A percentile compares a stretch with the other conserved stretches of the same genome.
Conservation (phyloP, 2,888 invertebrate species). For the Nematopogon swammerdamellus region DNA sequence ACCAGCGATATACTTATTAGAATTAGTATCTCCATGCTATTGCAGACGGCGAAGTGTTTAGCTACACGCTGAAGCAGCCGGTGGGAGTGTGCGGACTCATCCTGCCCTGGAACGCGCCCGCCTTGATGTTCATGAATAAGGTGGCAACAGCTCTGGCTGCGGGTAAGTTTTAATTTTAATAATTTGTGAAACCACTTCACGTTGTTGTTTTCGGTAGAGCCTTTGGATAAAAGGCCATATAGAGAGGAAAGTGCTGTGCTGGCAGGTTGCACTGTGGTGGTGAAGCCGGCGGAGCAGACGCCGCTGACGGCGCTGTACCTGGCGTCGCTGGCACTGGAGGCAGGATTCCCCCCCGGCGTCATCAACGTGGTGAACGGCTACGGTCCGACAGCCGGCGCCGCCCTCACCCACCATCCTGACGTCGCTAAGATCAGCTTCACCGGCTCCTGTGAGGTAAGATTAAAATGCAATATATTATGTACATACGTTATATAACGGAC, state of each 20-base stretch:
- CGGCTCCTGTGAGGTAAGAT: constrained; percentile 50
- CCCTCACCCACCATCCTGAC: constrained; percentile 65
- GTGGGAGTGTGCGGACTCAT: constrained; percentile 88
- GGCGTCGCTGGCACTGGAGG: constrained; percentile 76
- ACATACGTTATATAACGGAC: no score
- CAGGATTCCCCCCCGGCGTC: constrained; percentile 87
- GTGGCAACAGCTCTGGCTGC: constrained; percentile 77
- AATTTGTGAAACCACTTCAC: no score
- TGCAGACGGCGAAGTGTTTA: constrained; percentile 72
- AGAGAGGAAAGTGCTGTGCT: background rate
- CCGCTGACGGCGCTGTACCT: constrained; percentile 82
- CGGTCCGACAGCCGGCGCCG: constrained; percentile 72
- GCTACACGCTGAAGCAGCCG: constrained; percentile 85
- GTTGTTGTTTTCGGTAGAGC: no score
- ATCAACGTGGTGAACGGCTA: constrained; percentile 86
- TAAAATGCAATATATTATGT: no score
- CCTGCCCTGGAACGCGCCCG: constrained; percentile 92
- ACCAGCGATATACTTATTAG: no score
- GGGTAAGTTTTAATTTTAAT: no score
- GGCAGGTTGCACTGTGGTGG: constrained; percentile 71
- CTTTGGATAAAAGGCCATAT: no score
- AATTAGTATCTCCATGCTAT: no score
- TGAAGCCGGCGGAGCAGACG: constrained; percentile 94
- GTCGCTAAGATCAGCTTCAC: constrained; percentile 85
- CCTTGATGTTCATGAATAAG: constrained; percentile 94